phyloP scores from a whole-genome alignment of 2,797 vertebrate genomes.

The Ateles fusciceps region DNA sequence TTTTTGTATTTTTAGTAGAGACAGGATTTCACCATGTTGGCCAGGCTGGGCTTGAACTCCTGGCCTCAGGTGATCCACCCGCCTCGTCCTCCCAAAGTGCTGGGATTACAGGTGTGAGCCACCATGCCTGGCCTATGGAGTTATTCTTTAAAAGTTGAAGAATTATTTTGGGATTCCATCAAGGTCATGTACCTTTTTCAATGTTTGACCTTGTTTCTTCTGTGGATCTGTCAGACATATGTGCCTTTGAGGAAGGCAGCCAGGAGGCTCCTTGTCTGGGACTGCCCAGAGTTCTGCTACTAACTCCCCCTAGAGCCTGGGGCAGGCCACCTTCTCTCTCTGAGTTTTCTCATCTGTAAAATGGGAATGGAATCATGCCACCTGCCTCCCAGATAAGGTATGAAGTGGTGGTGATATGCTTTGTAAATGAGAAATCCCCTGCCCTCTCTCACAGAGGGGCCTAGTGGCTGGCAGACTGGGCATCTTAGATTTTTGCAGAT shows the following conservation, averaged over 20 bases:
- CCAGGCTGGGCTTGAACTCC: too few relatives aligned
- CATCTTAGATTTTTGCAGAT: background rate
- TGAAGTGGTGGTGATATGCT: background rate
- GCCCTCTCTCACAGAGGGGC: background rate
- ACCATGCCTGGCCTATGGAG: background rate
- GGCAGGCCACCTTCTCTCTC: background rate
- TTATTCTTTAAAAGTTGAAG: background rate
- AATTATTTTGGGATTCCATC: background rate
- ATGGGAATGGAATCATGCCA: background rate
- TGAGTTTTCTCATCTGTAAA: background rate
- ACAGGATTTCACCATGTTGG: too few relatives aligned
- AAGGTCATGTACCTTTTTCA: background rate
- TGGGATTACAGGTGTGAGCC: too few relatives aligned
- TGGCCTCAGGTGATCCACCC: too few relatives aligned
- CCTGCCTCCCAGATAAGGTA: background rate
- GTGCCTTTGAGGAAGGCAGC: background rate
- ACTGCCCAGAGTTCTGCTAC: background rate
- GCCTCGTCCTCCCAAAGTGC: too few relatives aligned
- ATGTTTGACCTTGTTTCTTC: background rate
- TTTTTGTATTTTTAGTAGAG: too few relatives aligned
- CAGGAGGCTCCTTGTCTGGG: background rate
- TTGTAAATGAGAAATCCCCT: background rate
- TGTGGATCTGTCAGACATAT: background rate
- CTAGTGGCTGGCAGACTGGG: background rate
- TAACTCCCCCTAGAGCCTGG: background rate